Percentiles rank a stretch among this genome's conserved stretches.
Conservation (phyloP, 2,888 invertebrate species). For the Odontocolon sp. region DNA sequence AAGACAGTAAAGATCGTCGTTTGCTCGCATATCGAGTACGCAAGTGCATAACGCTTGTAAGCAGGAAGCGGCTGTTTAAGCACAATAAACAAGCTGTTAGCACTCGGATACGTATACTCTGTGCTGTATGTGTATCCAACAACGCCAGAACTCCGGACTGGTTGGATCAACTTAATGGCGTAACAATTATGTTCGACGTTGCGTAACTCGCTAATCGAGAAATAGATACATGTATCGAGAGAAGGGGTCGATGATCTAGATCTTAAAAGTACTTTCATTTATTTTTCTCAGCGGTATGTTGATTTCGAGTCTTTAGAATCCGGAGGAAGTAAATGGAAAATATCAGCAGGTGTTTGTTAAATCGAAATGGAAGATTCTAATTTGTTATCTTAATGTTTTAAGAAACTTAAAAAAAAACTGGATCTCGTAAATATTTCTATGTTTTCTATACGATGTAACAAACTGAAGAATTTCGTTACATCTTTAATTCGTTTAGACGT, state of each 20-base stretch:
- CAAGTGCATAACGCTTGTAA: conserved; percentile 67
- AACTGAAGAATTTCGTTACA: not conserved
- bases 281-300: not conserved
- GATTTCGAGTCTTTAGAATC: too few species aligned
- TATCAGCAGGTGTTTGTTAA: too few species aligned
- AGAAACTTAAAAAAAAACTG: too few species aligned
- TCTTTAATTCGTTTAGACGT: too few species aligned
- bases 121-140: conserved; percentile 2
- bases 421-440: too few species aligned
- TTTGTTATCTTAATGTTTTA: too few species aligned
- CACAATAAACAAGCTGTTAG: conserved; percentile 74
- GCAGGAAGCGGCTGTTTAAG: conserved; percentile 77
- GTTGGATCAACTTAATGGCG: conserved; percentile 60
- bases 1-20: conserved; percentile 32
- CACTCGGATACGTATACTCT: conserved; percentile 47
- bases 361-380: too few species aligned
- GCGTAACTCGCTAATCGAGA: conserved; percentile 31
- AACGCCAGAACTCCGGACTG: conserved; percentile 28
- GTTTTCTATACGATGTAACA: too few species aligned
- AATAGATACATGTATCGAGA: not conserved
- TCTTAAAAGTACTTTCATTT: too few species aligned
- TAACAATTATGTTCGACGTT: conserved; percentile 57
- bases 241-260: not conserved
- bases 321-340: too few species aligned
- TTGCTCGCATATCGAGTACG: conserved; percentile 44